phyloP scores from a whole-genome alignment of 2,113 vertebrate species.

The Pitta sordida region DNA sequence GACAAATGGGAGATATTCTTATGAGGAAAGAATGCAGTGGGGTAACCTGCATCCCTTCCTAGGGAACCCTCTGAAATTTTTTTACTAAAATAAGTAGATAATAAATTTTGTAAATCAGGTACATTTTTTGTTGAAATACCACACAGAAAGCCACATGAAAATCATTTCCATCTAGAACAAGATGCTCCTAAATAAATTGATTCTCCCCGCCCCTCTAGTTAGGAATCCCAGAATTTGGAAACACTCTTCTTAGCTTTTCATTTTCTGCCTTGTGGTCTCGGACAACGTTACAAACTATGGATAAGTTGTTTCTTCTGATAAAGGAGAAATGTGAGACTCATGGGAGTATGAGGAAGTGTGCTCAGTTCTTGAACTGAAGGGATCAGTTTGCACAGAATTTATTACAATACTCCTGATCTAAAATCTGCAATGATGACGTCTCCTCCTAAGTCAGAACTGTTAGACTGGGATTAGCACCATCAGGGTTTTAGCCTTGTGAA shows the following conservation, averaged over 20 bases:
- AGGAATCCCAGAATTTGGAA: not conserved
- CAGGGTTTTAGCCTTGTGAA: not conserved
- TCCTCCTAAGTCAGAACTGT: not conserved
- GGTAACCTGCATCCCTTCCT: not conserved
- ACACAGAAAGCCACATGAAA: not conserved
- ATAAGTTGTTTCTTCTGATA: not conserved
- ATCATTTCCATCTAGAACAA: not conserved
- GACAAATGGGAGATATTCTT: not conserved
- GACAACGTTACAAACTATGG: not conserved
- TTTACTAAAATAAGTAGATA: not conserved
- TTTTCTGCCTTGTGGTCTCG: not conserved
- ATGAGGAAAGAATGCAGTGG: not conserved
- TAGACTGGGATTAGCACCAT: not conserved
- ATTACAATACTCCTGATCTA: not conserved
- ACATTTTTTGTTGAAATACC: not conserved
- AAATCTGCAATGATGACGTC: not conserved
- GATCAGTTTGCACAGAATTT: not conserved
- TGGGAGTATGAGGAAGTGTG: not conserved
- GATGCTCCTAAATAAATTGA: not conserved
- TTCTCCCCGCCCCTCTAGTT: accelerated
- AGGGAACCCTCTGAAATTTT: not conserved
- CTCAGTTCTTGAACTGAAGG: not conserved
- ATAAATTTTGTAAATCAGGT: not conserved
- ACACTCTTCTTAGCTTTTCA: not conserved
- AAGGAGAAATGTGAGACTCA: not conserved